Evolutionary conservation across 2,888 invertebrate genomes (phyloP).

Genomic region (Lydus trimaculatus): DNA sequence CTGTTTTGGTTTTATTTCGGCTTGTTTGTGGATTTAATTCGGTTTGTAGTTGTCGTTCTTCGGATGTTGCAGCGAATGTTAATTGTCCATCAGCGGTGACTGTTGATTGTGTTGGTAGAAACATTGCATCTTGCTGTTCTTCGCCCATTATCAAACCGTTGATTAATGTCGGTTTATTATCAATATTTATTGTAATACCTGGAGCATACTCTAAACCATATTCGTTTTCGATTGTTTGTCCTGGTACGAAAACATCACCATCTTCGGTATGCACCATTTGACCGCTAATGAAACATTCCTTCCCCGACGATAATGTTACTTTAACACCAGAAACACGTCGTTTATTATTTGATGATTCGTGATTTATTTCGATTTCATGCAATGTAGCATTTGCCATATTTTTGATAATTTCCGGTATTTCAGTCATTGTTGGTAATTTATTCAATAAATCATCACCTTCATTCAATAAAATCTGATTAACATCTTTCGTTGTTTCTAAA

Average conservation of each 20-base stretch:
- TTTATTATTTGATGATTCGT: conserved; percentile 28
- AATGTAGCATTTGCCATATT: conserved; percentile 68
- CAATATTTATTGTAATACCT: conserved; percentile 74
- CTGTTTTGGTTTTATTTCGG: conserved; percentile 38
- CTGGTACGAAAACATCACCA: conserved; percentile 77
- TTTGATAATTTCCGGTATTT: conserved; percentile 70
- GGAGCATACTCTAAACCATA: conserved; percentile 74
- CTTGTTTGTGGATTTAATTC: conserved; percentile 45
- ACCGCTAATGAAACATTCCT: conserved; percentile 75
- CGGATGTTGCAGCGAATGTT: conserved; percentile 55
- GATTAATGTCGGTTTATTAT: conserved; percentile 72
- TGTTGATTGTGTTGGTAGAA: conserved; percentile 74
- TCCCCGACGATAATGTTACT: conserved; percentile 68
- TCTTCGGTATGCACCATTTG: conserved; percentile 75
- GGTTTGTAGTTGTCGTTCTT: conserved; percentile 54
- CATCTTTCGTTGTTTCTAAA: conserved; percentile 67
- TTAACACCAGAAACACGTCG: conserved; percentile 53
- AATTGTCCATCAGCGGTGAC: conserved; percentile 62
- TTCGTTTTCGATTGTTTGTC: conserved; percentile 76
- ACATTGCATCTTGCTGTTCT: conserved; percentile 68
- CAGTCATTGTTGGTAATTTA: conserved; percentile 69
- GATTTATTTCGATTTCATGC: conserved; percentile 63
- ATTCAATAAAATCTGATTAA: conserved; percentile 66
- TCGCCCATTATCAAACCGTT: conserved; percentile 76
- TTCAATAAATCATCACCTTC: conserved; percentile 63